A percentile compares a stretch with the other conserved stretches of the same genome.
These are phyloP conservation scores for Chiloscyllium plagiosum DNA, from an alignment of 2,113 vertebrate species.

Conservation along the genomic window DNA sequence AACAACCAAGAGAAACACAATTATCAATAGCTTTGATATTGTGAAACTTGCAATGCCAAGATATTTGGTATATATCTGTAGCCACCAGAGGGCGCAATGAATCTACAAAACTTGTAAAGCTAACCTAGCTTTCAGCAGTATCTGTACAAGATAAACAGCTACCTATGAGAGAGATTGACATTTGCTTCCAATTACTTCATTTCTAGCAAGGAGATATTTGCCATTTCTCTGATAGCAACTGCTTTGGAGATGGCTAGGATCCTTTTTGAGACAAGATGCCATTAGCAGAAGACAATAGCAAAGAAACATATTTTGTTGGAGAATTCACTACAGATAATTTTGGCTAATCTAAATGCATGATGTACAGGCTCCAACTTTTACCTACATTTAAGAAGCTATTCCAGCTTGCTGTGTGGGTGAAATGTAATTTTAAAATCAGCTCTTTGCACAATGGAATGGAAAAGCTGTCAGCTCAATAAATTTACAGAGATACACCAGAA, in stretches of 20 bases:
- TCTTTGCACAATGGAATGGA: neutral
- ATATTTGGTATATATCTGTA: neutral
- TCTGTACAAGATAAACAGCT: neutral
- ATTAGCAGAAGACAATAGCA: neutral
- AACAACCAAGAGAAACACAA: neutral
- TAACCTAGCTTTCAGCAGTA: neutral
- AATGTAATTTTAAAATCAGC: neutral
- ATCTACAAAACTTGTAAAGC: neutral
- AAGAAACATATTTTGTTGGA: neutral
- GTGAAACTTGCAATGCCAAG: neutral
- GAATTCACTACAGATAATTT: neutral
- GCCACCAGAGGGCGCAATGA: conserved; percentile 34
- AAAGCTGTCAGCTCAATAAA: neutral
- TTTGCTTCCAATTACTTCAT: neutral
- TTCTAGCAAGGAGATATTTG: neutral
- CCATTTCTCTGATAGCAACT: neutral
- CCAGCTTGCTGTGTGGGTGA: neutral
- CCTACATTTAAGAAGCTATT: neutral
- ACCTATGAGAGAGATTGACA: neutral
- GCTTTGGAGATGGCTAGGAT: neutral
- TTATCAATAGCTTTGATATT: neutral
- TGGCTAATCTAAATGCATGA: no score
- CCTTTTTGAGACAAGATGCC: neutral
- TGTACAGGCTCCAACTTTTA: neutral
- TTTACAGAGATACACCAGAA: neutral